Evolutionary conservation across 2,888 invertebrate species (phyloP).

Genomic region (Elegia similella): DNA sequence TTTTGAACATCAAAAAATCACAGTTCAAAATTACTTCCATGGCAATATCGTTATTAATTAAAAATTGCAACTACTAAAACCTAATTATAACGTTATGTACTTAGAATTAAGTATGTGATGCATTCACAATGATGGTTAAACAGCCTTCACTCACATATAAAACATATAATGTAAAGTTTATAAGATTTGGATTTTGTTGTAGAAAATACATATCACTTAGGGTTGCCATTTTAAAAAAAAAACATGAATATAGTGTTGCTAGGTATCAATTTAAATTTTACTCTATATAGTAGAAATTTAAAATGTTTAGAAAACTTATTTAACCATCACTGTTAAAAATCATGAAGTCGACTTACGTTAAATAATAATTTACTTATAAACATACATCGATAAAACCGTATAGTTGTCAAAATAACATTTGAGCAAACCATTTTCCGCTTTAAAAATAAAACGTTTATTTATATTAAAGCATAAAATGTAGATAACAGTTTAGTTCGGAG

Average conservation of each 20-base stretch:
- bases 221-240: too few relatives aligned
- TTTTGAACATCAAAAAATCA: constrained; percentile 76
- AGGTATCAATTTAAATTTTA: too few relatives aligned
- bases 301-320: neutral
- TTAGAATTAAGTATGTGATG: constrained; percentile 60
- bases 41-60: constrained; percentile 58
- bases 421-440: constrained; percentile 3
- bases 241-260: too few relatives aligned
- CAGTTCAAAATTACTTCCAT: constrained; percentile 77
- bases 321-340: neutral
- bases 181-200: too few relatives aligned
- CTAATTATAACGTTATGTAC: constrained; percentile 51
- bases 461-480: too few relatives aligned
- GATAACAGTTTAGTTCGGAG: too few relatives aligned
- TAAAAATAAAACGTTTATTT: too few relatives aligned
- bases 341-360: neutral
- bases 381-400: neutral
- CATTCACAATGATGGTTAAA: constrained; percentile 22
- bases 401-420: neutral
- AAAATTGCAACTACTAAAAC: constrained; percentile 45
- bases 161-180: too few relatives aligned
- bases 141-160: constrained; percentile 1
- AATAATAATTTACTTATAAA: constrained; percentile 8
- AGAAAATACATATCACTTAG: too few relatives aligned
- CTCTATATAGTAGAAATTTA: neutral